Evolutionary conservation across 2,888 invertebrate species (phyloP).

Genomic region (Serripes groenlandicus): DNA sequence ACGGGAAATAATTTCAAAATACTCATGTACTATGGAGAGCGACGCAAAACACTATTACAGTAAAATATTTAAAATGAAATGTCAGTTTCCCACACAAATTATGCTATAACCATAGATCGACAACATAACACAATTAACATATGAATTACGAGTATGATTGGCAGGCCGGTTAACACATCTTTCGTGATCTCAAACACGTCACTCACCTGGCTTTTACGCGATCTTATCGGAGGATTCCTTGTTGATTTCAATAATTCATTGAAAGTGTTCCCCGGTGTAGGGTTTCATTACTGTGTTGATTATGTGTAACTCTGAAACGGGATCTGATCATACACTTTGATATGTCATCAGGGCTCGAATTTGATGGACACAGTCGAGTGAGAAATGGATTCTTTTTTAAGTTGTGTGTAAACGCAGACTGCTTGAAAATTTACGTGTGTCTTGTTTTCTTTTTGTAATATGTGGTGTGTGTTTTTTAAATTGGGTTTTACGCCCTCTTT

Average conservation of each 20-base stretch:
- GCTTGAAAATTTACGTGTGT: too few relatives aligned
- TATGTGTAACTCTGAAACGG: neutral
- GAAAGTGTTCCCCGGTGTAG: constrained; percentile 10
- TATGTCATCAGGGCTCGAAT: neutral
- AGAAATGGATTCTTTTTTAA: too few relatives aligned
- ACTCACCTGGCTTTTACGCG: neutral
- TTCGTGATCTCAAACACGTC: neutral
- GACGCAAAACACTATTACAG: too few relatives aligned
- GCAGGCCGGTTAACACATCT: neutral
- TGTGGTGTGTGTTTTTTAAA: too few relatives aligned
- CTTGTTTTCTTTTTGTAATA: too few relatives aligned
- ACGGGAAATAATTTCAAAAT: too few relatives aligned
- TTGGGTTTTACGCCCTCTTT: too few relatives aligned
- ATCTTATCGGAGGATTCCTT: neutral
- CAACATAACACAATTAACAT: neutral
- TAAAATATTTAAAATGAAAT: too few relatives aligned
- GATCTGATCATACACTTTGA: neutral
- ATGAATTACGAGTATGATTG: neutral
- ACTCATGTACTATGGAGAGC: too few relatives aligned
- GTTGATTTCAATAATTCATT: neutral
- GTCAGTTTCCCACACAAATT: neutral
- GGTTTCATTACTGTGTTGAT: neutral
- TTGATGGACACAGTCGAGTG: constrained; percentile 11
- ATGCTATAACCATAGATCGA: too few relatives aligned
- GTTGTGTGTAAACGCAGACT: too few relatives aligned